Evolutionary conservation across 2,797 vertebrate species (phyloP).

Genomic region (Betta splendens): DNA sequence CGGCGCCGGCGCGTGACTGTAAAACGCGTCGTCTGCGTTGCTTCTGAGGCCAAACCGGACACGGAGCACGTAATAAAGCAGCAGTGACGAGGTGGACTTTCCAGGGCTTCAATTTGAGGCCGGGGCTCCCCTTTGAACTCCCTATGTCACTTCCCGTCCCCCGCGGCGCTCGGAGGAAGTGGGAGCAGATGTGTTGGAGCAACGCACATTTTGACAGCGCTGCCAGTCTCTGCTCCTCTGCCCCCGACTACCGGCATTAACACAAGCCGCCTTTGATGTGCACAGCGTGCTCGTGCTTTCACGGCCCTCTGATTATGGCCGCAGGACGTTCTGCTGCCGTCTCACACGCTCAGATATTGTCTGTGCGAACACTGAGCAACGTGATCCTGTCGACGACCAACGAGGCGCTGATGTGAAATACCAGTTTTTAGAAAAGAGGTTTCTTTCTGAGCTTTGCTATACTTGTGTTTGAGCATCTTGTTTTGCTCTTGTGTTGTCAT

Average conservation of each 20-base stretch:
- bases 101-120: conserved; percentile 58
- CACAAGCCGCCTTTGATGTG: conserved; percentile 61
- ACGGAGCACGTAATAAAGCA: conserved; percentile 23
- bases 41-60: conserved; percentile 20
- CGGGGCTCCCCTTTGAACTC: conserved; percentile 70
- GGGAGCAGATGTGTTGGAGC: conserved; percentile 72
- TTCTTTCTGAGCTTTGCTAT: too few species aligned
- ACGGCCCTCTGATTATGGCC: conserved; percentile 22
- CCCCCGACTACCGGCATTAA: conserved; percentile 43
- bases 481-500: too few species aligned
- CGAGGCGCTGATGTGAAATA: too few species aligned
- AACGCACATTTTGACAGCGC: conserved; percentile 69
- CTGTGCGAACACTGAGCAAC: neutral
- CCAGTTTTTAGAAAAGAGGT: too few species aligned
- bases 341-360: conserved; percentile 13
- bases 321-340: conserved; percentile 17
- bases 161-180: conserved; percentile 65
- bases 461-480: too few species aligned
- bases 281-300: conserved; percentile 29
- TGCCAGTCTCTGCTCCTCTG: conserved; percentile 52
- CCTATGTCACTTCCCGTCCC: conserved; percentile 69
- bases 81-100: conserved; percentile 32
- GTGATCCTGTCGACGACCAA: neutral
- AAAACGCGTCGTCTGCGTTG: neutral
- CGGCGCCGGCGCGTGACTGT: too few species aligned